Conservation (phyloP, 2,113 vertebrate genomes). For the Cariama cristata region DNA sequence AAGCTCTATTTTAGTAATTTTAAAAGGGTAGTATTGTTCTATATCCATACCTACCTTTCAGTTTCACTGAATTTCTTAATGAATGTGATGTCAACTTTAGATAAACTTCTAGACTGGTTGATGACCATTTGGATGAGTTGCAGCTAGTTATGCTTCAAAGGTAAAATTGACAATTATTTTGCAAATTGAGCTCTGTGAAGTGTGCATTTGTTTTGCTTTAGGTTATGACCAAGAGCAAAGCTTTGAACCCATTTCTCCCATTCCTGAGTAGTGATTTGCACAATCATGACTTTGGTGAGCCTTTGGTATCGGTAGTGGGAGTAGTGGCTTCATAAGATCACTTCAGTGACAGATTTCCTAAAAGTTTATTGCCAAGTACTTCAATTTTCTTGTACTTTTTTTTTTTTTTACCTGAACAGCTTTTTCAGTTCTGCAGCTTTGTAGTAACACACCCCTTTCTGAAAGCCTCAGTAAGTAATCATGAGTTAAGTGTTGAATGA, state of each 20-base stretch:
- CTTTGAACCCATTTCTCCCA: not conserved
- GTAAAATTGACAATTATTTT: not conserved
- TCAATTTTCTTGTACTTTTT: not conserved
- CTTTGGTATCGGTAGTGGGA: not conserved
- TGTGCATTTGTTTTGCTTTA: not conserved
- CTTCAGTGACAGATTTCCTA: not conserved
- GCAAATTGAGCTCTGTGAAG: not conserved
- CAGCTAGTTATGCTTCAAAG: not conserved
- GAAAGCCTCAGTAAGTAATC: not conserved
- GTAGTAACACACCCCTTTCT: not conserved
- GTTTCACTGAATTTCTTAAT: slow-evolving; percentile 12
- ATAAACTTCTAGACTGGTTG: not conserved
- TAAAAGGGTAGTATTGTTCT: slow-evolving; percentile 53
- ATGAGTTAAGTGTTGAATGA: not conserved
- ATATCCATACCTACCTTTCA: not conserved
- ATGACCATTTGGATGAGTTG: not conserved
- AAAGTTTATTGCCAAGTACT: not conserved
- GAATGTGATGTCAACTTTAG: not conserved
- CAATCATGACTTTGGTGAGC: not conserved
- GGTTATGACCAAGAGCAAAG: not conserved
- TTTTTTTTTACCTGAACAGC: not conserved
- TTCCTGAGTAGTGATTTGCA: not conserved
- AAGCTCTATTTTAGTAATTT: slow-evolving; percentile 40
- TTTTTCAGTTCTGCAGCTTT: not conserved
- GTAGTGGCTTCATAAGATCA: not conserved